A percentile compares a stretch with the other conserved stretches of the same genome.
These are phyloP conservation scores for Noctua janthina DNA, from an alignment of 2,888 invertebrate genomes.

Conservation along the genomic window DNA sequence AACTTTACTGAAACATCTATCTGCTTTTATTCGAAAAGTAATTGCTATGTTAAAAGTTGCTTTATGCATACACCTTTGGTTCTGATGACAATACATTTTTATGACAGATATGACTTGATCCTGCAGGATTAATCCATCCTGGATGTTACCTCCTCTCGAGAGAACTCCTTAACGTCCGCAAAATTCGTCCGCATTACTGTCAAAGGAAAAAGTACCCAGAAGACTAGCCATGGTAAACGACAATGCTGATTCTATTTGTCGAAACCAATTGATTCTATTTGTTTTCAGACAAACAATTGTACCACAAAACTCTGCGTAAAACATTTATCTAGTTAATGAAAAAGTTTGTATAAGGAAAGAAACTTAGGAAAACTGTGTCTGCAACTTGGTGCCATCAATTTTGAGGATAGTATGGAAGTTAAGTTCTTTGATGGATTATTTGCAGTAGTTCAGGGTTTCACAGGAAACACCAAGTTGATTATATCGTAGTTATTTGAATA, in stretches of 20 bases:
- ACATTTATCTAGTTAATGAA: constrained; percentile 34
- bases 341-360: constrained; percentile 35
- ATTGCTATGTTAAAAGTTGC: not conserved
- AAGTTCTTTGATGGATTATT: constrained; percentile 27
- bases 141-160: not conserved
- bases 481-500: too few species aligned
- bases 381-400: constrained; percentile 32
- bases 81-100: not conserved
- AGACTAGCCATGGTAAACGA: not conserved
- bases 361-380: constrained; percentile 1
- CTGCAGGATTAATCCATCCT: too few species aligned
- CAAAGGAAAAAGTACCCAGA: not conserved
- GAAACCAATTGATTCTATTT: not conserved
- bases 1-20: not conserved
- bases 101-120: too few species aligned
- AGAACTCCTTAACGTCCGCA: not conserved
- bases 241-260: not conserved
- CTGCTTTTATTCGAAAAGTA: not conserved
- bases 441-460: not conserved
- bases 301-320: constrained; percentile 24
- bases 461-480: not conserved
- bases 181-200: not conserved
- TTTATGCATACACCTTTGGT: not conserved
- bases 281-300: constrained; percentile 27
- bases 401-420: constrained; percentile 20